phyloP scores from a whole-genome alignment of 2,113 vertebrate genomes.

The Lagopus leucura region DNA sequence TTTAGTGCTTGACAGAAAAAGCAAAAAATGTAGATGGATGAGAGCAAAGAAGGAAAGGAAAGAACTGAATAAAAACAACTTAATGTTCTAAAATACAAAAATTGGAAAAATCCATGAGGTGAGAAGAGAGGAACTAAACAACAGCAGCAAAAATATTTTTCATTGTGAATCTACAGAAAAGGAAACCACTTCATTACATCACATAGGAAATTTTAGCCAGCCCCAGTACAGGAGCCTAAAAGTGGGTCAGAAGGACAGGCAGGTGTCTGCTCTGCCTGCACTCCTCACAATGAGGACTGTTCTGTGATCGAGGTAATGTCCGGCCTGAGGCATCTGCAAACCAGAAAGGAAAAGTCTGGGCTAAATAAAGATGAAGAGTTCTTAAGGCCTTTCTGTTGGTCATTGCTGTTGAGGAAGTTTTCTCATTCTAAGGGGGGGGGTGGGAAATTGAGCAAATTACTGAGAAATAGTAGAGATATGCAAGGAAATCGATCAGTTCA shows the following conservation, averaged over 20 bases:
- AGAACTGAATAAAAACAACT: not conserved
- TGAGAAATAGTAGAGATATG: not conserved
- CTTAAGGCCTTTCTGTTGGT: not conserved
- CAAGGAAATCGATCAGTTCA: not conserved
- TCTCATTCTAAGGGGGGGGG: not conserved
- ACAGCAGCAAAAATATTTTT: not conserved
- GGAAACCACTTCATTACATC: not conserved
- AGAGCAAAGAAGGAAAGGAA: not conserved
- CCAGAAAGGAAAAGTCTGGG: not conserved
- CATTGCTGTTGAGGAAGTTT: not conserved
- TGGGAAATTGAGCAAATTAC: not conserved
- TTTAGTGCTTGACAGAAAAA: not conserved
- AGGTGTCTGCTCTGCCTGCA: not conserved
- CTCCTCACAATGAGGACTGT: not conserved
- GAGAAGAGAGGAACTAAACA: not conserved
- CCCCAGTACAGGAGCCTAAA: not conserved
- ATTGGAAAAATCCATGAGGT: not conserved
- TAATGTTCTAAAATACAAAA: not conserved
- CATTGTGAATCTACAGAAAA: not conserved
- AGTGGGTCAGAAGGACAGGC: not conserved
- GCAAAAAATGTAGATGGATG: rapidly evolving
- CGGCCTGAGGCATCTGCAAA: not conserved
- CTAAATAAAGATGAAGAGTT: not conserved
- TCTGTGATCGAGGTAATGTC: not conserved
- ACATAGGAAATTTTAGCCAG: not conserved